Evolutionary conservation across 2,113 vertebrate species (phyloP).

Genomic region (Poeciliopsis occidentalis): DNA sequence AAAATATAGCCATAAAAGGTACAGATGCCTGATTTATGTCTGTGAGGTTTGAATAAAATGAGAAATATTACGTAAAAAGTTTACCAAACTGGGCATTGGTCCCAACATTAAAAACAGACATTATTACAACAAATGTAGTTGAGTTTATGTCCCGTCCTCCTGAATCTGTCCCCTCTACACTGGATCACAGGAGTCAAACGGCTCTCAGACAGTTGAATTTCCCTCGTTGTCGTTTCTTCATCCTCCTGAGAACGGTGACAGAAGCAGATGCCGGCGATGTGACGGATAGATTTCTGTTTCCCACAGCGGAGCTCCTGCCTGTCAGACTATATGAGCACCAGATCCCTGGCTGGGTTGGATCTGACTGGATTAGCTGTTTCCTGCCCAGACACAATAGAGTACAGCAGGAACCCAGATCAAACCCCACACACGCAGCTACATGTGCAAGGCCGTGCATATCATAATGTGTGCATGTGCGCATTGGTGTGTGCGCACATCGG

Average conservation of each 20-base stretch:
- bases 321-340: slow-evolving; percentile 47
- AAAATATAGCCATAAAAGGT: no score
- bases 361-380: slow-evolving; percentile 72
- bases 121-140: background rate
- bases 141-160: background rate
- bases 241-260: background rate
- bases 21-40: no score
- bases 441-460: slow-evolving; percentile 43
- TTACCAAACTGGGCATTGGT: background rate
- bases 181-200: background rate
- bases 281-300: slow-evolving; percentile 18
- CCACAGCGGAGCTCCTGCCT: slow-evolving; percentile 34
- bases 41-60: no score
- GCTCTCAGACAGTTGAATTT: background rate
- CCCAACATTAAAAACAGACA: background rate
- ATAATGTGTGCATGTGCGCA: slow-evolving; percentile 36
- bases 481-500: slow-evolving; percentile 35
- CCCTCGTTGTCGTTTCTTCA: background rate
- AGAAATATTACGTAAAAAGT: no score
- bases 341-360: slow-evolving; percentile 55
- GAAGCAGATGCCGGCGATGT: background rate
- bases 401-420: slow-evolving; percentile 69
- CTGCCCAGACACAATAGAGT: slow-evolving; percentile 66
- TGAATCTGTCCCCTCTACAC: background rate
- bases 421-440: slow-evolving; percentile 54